Evolutionary conservation across 2,888 invertebrate genomes (phyloP).

Genomic region (Heliconius charithonia): DNA sequence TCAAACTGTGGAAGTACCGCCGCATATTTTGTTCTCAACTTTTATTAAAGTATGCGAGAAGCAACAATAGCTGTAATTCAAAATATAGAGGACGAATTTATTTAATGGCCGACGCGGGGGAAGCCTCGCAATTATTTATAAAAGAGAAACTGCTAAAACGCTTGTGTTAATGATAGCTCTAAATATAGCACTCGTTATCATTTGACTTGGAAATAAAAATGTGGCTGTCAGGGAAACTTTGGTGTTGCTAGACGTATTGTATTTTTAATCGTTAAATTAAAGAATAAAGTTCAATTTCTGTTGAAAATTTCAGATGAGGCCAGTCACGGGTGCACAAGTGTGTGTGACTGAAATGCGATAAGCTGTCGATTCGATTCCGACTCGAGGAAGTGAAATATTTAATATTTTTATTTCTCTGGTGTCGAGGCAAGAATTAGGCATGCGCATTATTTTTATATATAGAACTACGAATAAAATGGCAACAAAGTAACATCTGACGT

Average conservation of each 20-base stretch:
- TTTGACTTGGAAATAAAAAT: conserved; percentile 37
- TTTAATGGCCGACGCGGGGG: conserved; percentile 44
- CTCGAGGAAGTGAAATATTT: too few species aligned
- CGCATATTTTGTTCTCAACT: conserved; percentile 34
- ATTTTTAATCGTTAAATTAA: not conserved
- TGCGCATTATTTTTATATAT: too few species aligned
- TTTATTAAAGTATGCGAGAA: conserved; percentile 38
- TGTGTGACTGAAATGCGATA: too few species aligned
- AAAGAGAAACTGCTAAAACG: conserved; percentile 37
- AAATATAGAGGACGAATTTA: conserved; percentile 44
- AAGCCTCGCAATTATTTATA: conserved; percentile 44
- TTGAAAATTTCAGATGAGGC: too few species aligned
- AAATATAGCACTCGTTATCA: conserved; percentile 37
- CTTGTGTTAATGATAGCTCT: conserved; percentile 41
- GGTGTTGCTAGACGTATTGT: not conserved
- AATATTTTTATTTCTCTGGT: too few species aligned
- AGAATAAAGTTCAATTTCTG: too few species aligned
- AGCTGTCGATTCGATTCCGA: too few species aligned
- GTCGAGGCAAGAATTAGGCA: too few species aligned
- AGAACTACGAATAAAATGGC: too few species aligned
- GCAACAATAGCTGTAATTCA: conserved; percentile 43
- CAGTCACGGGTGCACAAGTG: too few species aligned
- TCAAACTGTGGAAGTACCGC: conserved; percentile 11
- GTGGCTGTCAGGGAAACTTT: conserved; percentile 2
- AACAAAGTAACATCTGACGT: too few species aligned